Conservation (phyloP, 2,113 vertebrate species). For the Seriola dumerili region DNA sequence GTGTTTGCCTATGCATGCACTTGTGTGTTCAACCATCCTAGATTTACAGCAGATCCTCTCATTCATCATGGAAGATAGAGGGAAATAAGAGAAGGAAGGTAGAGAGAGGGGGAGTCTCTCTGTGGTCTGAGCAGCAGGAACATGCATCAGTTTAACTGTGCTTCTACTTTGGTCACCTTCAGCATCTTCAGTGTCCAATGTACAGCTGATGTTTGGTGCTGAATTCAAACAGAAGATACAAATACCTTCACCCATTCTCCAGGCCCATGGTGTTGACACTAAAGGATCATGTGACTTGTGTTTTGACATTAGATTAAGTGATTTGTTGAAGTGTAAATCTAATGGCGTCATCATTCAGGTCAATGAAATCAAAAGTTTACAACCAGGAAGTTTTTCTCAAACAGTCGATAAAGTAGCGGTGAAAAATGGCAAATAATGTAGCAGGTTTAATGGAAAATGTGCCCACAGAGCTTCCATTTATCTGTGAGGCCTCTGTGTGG, state of each 20-base stretch:
- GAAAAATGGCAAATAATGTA: neutral
- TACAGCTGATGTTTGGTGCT: neutral
- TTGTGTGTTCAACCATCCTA: conserved; percentile 58
- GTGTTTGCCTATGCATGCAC: conserved; percentile 34
- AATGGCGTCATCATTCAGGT: neutral
- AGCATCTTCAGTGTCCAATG: conserved; percentile 16
- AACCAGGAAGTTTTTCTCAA: neutral
- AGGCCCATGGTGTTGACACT: neutral
- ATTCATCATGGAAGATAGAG: conserved; percentile 62
- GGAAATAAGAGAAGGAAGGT: conserved; percentile 22
- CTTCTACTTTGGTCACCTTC: conserved; percentile 27
- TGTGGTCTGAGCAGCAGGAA: conserved; percentile 14
- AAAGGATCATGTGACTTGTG: neutral
- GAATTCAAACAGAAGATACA: neutral
- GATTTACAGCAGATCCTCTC: conserved; percentile 67
- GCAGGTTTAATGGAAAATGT: neutral
- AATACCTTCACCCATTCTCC: neutral
- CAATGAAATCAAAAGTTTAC: neutral
- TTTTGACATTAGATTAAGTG: no score
- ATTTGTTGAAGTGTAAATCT: neutral
- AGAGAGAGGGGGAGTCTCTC: conserved; percentile 10
- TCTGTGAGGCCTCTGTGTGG: neutral
- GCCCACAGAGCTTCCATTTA: no score
- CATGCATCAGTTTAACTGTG: conserved; percentile 23
- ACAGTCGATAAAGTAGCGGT: neutral